Conservation (phyloP, 2,797 vertebrate species). For the Otolemur crassicaudatus region DNA sequence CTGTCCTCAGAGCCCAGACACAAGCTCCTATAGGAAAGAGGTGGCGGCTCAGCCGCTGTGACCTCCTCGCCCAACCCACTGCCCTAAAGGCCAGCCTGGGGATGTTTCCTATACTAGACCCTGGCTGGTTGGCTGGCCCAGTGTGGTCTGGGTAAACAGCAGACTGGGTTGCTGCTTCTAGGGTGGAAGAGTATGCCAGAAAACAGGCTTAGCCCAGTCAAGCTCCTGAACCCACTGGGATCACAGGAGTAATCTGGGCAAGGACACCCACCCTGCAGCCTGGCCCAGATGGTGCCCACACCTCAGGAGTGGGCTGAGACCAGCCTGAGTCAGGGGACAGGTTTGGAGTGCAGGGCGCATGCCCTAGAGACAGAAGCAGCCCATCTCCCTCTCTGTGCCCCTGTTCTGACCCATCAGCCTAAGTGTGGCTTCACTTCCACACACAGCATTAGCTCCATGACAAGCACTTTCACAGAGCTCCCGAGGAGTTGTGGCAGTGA, state of each 20-base stretch:
- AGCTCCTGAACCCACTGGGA: background rate
- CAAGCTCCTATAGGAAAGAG: background rate
- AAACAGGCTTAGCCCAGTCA: background rate
- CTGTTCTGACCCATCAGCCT: background rate
- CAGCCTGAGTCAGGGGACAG: background rate
- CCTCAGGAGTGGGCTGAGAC: background rate
- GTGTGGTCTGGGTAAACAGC: background rate
- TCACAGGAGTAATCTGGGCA: background rate
- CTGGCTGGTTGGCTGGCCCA: background rate
- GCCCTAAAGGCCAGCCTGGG: slow-evolving; percentile 2
- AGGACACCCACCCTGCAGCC: background rate
- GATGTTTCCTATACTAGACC: background rate
- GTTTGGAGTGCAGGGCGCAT: background rate
- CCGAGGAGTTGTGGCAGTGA: slow-evolving; percentile 34
- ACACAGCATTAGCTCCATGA: slow-evolving; percentile 52
- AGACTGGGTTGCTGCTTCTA: background rate
- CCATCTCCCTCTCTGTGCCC: background rate
- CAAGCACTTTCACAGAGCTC: slow-evolving; percentile 30
- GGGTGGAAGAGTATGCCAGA: background rate
- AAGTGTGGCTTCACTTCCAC: background rate
- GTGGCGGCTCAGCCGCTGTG: background rate
- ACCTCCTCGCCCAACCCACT: background rate
- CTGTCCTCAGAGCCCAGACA: background rate
- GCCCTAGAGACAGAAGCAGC: background rate
- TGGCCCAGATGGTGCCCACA: background rate